Conservation (phyloP, 2,888 invertebrate species). For the Heliothis peltigera region DNA sequence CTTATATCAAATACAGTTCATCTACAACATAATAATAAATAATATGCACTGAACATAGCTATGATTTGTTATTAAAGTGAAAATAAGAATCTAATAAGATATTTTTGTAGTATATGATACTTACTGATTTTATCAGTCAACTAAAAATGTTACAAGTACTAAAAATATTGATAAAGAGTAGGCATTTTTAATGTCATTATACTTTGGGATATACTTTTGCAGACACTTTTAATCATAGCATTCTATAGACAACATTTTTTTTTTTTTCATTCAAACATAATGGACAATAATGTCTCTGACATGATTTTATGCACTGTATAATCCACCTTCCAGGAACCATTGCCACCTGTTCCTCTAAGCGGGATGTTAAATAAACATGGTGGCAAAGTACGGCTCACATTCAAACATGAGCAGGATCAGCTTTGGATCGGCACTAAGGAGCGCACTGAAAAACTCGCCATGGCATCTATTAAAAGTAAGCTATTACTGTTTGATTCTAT, state of each 20-base stretch:
- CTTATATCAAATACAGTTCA: not conserved
- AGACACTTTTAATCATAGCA: not conserved
- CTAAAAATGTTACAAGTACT: not conserved
- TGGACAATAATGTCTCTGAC: too few species aligned
- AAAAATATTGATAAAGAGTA: not conserved
- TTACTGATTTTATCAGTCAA: not conserved
- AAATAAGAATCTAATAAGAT: constrained; percentile 18
- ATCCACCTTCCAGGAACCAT: constrained; percentile 93
- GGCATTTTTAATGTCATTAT: too few species aligned
- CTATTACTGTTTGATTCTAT: too few species aligned
- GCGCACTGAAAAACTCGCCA: constrained; percentile 96
- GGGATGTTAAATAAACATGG: constrained; percentile 98
- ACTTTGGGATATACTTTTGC: too few species aligned
- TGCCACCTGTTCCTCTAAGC: constrained; percentile 94
- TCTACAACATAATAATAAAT: constrained; percentile 6
- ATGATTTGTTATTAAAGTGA: not conserved
- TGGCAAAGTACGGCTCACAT: constrained; percentile 96
- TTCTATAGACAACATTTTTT: not conserved
- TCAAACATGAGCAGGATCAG: constrained; percentile 97
- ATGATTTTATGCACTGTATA: constrained; percentile 2
- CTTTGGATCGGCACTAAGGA: constrained; percentile 98
- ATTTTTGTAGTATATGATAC: too few species aligned
- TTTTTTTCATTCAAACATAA: not conserved
- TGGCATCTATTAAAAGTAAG: constrained; percentile 96
- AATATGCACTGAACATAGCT: not conserved